Evolutionary conservation across 2,888 invertebrate genomes (phyloP).

Genomic region (Bimastos eiseni): DNA sequence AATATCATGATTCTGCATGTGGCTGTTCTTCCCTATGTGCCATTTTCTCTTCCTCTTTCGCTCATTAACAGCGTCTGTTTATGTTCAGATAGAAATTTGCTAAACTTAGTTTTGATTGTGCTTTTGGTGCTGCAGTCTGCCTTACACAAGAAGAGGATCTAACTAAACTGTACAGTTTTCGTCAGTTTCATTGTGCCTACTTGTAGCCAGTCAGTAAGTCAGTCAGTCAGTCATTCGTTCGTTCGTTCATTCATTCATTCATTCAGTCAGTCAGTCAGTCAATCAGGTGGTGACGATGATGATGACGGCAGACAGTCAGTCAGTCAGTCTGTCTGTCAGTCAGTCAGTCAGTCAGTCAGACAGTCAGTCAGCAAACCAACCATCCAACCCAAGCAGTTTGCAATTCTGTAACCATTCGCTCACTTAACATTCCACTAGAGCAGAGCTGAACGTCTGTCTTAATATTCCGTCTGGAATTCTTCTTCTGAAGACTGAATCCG

Average conservation of each 20-base stretch:
- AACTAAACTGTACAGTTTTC: neutral
- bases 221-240: neutral
- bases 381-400: neutral
- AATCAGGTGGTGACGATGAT: too few relatives aligned
- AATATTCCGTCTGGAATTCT: neutral
- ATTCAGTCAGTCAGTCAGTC: neutral
- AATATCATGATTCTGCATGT: neutral
- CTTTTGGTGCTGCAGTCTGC: neutral
- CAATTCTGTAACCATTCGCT: neutral
- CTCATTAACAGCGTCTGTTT: neutral
- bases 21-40: neutral
- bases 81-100: neutral
- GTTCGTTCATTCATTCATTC: neutral
- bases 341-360: neutral
- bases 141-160: neutral
- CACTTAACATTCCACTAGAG: neutral
- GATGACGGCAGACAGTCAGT: neutral
- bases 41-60: neutral
- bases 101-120: neutral
- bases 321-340: constrained; percentile 20
- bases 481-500: neutral
- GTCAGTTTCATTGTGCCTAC: neutral
- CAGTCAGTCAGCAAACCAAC: too few relatives aligned
- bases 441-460: neutral
- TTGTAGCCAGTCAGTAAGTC: neutral